Evolutionary conservation across 1,140 invertebrate species (phyloP).

Genomic region (Conopomorpha cramerella): DNA sequence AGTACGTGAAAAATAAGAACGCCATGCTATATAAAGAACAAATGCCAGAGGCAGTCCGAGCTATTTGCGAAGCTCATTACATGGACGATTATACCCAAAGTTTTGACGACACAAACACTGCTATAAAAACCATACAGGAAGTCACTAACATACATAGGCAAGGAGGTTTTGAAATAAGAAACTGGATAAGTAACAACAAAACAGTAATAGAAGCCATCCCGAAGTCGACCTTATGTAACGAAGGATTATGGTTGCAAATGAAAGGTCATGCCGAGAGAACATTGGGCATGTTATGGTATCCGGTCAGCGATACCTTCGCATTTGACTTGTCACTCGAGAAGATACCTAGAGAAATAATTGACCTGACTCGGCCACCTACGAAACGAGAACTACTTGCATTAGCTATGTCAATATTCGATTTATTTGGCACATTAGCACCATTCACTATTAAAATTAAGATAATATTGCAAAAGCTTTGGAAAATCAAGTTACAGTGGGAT

Average conservation of each 20-base stretch:
- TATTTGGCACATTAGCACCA: conserved; percentile 18
- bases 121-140: conserved; percentile 7
- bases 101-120: conserved; percentile 9
- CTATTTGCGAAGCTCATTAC: conserved; percentile 16
- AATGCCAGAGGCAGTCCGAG: conserved; percentile 9
- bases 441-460: conserved; percentile 17
- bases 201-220: conserved; percentile 3
- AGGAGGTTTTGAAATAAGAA: conserved; percentile 10
- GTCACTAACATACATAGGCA: conserved; percentile 10
- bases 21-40: conserved; percentile 8
- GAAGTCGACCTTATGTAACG: neutral
- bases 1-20: conserved; percentile 13
- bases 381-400: conserved; percentile 8
- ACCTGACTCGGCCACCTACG: conserved; percentile 1
- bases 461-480: conserved; percentile 26
- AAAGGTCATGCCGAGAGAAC: too few relatives aligned
- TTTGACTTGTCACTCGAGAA: neutral
- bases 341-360: neutral
- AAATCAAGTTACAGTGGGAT: conserved; percentile 19
- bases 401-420: conserved; percentile 18
- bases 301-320: neutral
- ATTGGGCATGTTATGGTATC: neutral
- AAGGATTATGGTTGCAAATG: too few relatives aligned
- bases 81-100: conserved; percentile 26
- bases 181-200: conserved; percentile 6